phyloP scores from a whole-genome alignment of 2,888 invertebrate genomes.

The Linyphia triangularis region DNA sequence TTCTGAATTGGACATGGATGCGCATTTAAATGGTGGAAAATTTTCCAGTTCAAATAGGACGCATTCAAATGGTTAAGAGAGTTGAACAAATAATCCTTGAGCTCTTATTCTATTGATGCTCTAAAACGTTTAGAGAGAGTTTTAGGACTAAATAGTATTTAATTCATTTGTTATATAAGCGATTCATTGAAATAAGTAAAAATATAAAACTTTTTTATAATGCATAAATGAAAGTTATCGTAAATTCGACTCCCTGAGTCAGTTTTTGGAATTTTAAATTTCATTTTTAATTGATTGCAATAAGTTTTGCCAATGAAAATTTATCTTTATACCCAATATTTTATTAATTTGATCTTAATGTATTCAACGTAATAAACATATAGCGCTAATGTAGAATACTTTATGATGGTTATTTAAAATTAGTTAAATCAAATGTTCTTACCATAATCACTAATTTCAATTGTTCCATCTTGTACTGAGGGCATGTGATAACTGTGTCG shows the following conservation, averaged over 20 bases:
- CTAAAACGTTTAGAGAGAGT: no score
- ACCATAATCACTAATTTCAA: conserved; percentile 70
- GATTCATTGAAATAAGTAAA: no score
- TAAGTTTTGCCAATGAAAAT: no score
- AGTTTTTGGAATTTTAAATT: no score
- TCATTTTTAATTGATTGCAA: no score
- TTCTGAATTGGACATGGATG: background rate
- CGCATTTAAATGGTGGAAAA: background rate
- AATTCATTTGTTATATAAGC: no score
- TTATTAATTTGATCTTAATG: background rate
- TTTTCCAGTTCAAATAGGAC: background rate
- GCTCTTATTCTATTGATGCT: background rate
- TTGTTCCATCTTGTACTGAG: conserved; percentile 54
- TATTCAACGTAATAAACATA: background rate
- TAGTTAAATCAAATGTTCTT: background rate
- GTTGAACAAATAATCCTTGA: background rate
- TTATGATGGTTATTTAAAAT: no score
- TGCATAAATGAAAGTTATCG: no score
- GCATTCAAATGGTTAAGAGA: background rate
- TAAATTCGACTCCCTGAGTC: no score
- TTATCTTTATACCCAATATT: no score
- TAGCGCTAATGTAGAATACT: background rate
- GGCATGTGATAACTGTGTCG: conserved; percentile 71
- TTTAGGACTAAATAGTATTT: no score
- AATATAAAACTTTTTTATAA: no score